phyloP scores from a whole-genome alignment of 2,888 invertebrate species.

The Lysandra bellargus region DNA sequence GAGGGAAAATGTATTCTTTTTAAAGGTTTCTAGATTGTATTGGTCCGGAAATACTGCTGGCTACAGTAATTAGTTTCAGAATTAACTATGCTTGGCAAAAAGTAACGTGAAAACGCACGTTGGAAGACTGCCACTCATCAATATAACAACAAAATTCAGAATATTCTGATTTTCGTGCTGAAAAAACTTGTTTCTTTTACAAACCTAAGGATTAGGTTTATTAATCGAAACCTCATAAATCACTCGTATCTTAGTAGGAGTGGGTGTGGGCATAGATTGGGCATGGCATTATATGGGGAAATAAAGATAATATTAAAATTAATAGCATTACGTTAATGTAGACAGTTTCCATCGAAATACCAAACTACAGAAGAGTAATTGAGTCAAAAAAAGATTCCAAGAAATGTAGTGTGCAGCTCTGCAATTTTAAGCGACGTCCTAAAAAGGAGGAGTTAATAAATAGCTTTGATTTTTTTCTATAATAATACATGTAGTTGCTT shows the following conservation, averaged over 20 bases:
- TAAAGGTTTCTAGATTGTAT: too few species aligned
- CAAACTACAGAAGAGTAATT: background rate
- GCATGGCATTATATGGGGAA: constrained; percentile 42
- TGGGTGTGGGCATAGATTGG: constrained; percentile 44
- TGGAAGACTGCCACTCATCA: background rate
- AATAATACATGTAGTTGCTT: too few species aligned
- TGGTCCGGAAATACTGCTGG: too few species aligned
- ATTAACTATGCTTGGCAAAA: too few species aligned
- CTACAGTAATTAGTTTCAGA: too few species aligned
- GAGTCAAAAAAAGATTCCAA: background rate
- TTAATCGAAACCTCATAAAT: constrained; percentile 38
- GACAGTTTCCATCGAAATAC: background rate
- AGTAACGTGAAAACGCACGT: too few species aligned
- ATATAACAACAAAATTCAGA: background rate
- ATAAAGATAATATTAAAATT: constrained; percentile 43
- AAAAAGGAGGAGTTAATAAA: too few species aligned
- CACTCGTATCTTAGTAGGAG: constrained; percentile 43
- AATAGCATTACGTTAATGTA: constrained; percentile 30
- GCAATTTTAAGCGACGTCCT: too few species aligned
- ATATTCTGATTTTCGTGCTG: background rate
- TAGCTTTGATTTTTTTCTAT: too few species aligned
- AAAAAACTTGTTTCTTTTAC: background rate
- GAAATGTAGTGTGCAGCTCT: background rate
- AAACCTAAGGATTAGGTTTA: background rate
- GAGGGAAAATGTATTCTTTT: too few species aligned